Evolutionary conservation across 2,797 vertebrate species (phyloP), one percentile per base, ranked within the genome.

Genomic region (Bryconaethiops microstoma): DNA sequence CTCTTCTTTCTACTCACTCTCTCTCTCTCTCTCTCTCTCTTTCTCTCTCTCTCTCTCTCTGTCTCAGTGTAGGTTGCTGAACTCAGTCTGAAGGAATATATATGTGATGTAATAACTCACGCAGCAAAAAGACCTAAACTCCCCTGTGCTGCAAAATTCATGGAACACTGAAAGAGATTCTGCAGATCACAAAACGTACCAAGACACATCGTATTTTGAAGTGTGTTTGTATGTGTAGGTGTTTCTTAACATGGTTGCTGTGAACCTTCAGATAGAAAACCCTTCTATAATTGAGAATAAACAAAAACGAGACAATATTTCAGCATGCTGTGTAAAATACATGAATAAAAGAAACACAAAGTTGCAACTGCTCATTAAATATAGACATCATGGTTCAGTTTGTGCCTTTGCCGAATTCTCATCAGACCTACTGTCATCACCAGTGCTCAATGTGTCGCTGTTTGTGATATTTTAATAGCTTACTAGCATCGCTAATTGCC

Each of bases 31-130:
- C 40, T 65, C 21, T 65, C 59, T 4, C 39, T 21, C 35, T 25
- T 40, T 65, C 23, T 52, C 42, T n/a, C 16, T 64, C 83, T 59
- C 77, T 86, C 25, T 40, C 64, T 54, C 57, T 23, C 57, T 59
- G 1, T 10, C 57, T 23, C n/a, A 10, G 29, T 23, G 23, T 62
- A 62, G 60, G 23, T 21, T 23, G 21, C 21, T 60, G 21, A 60
- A 0, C 14, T 55, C 52, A 55, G 52, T 55, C 9, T 52, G 50
- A 16, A 59, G 55, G 21, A 50, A 12, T 50, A 12, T 13, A 50
- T 62, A 12, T 23, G n/a, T 59, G 9, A 12, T 57, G 60, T 14
- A 62, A 62, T 62, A 62, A 62, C 29, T 25, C 10, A 62, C 29
- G 25, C 60, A 29, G 60, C 21, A 42, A 39, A 75, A 55, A 62